Percentiles rank a stretch among this genome's conserved stretches.
Conservation (phyloP, 2,797 vertebrate genomes). For the Anabas testudineus region DNA sequence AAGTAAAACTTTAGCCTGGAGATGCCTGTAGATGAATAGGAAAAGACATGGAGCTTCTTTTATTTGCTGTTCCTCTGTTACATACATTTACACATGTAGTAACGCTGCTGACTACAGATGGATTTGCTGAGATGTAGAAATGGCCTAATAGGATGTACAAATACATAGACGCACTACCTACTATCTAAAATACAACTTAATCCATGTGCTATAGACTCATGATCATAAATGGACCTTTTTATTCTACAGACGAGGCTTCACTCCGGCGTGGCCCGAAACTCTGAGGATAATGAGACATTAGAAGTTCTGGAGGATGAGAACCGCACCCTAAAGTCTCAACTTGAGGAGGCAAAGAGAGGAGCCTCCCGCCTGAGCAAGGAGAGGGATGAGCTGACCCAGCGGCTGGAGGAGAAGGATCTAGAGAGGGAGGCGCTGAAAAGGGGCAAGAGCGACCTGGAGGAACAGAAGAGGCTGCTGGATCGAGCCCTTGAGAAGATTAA, state of each 20-base stretch:
- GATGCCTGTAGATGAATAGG: constrained; percentile 10
- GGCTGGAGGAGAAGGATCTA: constrained; percentile 88
- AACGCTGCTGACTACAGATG: background rate
- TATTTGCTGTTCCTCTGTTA: constrained; percentile 10
- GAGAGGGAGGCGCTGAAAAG: constrained; percentile 89
- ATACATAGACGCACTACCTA: background rate
- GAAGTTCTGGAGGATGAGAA: constrained; percentile 87
- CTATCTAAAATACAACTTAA: background rate
- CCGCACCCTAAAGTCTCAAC: constrained; percentile 84
- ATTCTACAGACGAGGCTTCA: constrained; percentile 78
- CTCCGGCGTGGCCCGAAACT: constrained; percentile 72
- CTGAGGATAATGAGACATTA: constrained; percentile 84
- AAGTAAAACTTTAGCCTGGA: background rate
- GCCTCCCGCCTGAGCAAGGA: constrained; percentile 85
- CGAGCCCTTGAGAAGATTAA: constrained; percentile 90
- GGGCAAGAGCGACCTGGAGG: constrained; percentile 90
- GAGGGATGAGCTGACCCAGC: constrained; percentile 84
- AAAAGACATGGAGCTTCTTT: background rate
- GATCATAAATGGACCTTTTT: background rate
- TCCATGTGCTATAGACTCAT: background rate
- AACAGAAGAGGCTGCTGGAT: constrained; percentile 92
- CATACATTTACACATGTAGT: constrained; percentile 8
- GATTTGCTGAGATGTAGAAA: background rate
- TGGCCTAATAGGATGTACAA: background rate
- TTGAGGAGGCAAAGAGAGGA: constrained; percentile 89